Conservation (phyloP, 2,888 invertebrate species). For the Scaptomyza tumidula region DNA sequence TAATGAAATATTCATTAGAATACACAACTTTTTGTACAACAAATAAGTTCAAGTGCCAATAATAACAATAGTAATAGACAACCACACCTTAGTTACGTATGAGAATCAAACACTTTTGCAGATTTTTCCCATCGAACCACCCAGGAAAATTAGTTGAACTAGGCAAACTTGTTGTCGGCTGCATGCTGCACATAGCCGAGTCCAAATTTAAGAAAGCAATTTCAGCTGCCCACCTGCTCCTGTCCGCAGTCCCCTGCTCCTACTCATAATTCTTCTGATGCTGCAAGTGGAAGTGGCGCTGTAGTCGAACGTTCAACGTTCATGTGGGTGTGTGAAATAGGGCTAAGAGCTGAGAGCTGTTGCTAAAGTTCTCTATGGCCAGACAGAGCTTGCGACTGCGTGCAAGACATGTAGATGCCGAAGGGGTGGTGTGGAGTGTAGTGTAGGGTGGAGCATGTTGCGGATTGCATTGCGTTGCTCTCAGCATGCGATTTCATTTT, state of each 20-base stretch:
- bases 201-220: slow-evolving; percentile 58
- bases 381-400: slow-evolving; percentile 27
- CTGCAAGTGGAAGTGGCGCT: slow-evolving; percentile 43
- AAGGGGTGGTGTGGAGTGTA: slow-evolving; percentile 8
- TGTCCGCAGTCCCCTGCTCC: slow-evolving; percentile 8
- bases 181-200: slow-evolving; percentile 25
- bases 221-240: slow-evolving; percentile 28
- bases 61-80: neutral
- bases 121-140: slow-evolving; percentile 16
- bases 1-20: too few relatives aligned
- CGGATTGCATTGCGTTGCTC: slow-evolving; percentile 31
- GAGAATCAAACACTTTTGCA: neutral
- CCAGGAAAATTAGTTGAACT: slow-evolving; percentile 21
- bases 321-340: slow-evolving; percentile 75
- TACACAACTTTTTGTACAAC: too few relatives aligned
- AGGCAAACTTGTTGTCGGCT: neutral
- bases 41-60: too few relatives aligned
- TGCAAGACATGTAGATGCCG: slow-evolving; percentile 35
- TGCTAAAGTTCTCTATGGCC: neutral
- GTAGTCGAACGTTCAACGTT: slow-evolving; percentile 18
- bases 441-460: neutral
- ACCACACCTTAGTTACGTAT: neutral
- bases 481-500: slow-evolving; percentile 78
- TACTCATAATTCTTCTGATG: neutral
- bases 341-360: slow-evolving; percentile 41